phyloP scores from a whole-genome alignment of 2,888 invertebrate species.

The Xanthorhoe designata region DNA sequence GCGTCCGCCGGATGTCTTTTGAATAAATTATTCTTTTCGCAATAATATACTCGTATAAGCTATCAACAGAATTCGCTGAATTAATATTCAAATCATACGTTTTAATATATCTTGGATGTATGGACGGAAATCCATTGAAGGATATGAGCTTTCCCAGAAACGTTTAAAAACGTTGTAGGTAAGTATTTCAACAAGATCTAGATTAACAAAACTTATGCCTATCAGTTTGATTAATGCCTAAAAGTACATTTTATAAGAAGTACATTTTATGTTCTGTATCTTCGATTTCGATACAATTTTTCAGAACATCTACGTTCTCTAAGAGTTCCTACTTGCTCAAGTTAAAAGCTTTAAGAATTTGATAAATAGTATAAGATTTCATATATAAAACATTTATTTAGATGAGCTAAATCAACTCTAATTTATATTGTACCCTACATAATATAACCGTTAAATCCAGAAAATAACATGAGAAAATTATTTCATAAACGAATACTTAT shows the following conservation, averaged over 20 bases:
- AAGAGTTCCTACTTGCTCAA: no score
- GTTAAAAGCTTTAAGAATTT: no score
- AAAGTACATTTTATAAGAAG: no score
- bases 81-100: slow-evolving; percentile 63
- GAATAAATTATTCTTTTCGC: slow-evolving; percentile 72
- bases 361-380: no score
- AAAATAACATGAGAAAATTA: background rate
- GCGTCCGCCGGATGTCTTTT: slow-evolving; percentile 76
- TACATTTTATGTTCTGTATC: no score
- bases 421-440: no score
- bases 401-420: no score
- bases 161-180: background rate
- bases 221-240: no score
- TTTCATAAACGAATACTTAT: background rate
- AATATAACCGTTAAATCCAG: background rate
- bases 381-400: no score
- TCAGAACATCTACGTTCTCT: no score
- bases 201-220: background rate
- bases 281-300: no score
- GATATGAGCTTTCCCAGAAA: background rate
- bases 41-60: slow-evolving; percentile 42
- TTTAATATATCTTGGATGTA: slow-evolving; percentile 22
- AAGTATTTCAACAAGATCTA: background rate
- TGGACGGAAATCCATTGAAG: slow-evolving; percentile 19
- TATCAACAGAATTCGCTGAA: slow-evolving; percentile 44